These are phyloP conservation scores for Macrosiphum euphorbiae DNA, from an alignment of 2,888 invertebrate genomes.

Conservation along the genomic window DNA sequence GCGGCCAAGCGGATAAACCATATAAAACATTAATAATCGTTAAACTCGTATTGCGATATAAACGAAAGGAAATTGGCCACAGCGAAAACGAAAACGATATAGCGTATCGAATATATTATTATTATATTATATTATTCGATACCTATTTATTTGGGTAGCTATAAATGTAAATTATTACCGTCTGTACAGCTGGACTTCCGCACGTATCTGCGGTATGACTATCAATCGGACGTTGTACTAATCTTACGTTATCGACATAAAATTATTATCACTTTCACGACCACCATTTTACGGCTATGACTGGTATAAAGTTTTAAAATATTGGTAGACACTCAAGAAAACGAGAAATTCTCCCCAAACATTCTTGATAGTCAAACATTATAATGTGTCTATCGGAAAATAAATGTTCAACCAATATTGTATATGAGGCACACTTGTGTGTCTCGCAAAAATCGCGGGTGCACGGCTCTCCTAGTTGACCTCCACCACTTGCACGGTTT, in stretches of 20 bases:
- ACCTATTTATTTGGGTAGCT: not conserved
- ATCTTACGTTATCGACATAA: not conserved
- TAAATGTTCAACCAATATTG: not conserved
- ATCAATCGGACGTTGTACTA: not conserved
- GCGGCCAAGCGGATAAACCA: not conserved
- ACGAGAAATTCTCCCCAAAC: not conserved
- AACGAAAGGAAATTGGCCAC: not conserved
- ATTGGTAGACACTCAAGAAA: not conserved
- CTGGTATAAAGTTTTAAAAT: not conserved
- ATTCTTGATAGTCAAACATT: not conserved
- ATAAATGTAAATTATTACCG: constrained; percentile 1
- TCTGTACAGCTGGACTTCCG: not conserved
- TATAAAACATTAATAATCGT: not conserved
- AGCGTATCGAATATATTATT: not conserved
- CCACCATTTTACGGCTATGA: not conserved
- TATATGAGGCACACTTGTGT: not conserved
- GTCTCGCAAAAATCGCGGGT: not conserved
- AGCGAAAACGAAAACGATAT: not conserved
- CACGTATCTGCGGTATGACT: not conserved
- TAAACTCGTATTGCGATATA: not conserved
- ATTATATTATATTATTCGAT: constrained; percentile 2
- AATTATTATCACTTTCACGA: not conserved
- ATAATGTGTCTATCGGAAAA: not conserved
- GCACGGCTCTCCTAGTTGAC: no score
- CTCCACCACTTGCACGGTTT: not conserved